Base-by-base conservation (phyloP, 92 coral and sea anemone genomes). In the Ricordea florida region DNA sequence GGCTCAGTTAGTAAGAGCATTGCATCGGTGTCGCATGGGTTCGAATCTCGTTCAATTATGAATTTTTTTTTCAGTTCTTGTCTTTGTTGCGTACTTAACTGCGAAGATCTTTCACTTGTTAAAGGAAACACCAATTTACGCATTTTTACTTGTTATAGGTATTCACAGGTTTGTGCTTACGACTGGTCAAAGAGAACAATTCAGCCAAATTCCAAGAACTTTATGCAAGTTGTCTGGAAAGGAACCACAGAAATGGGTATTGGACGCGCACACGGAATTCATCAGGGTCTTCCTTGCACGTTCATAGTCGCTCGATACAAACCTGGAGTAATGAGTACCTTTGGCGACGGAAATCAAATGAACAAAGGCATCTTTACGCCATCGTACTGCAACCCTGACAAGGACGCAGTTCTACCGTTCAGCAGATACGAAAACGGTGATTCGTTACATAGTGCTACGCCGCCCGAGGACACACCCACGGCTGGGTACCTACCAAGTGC, bases 161-260 rank as follows among this genome's bases (percentile, higher is more conserved):
- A 94, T 38, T 86, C 84, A 13, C 92, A 94, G 46, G 97, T 94
- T 0, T 94, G 98, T 43, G 80, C 42, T 10, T 91, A 81, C 53
- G 86, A 94, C 62, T 91, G 93, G 83, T 82, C 32, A 32, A 83
- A 83, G 60, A 70, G 76, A 31, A 62, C 90, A 4, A 63, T 85
- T 64, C 93, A 86, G 23, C 82, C 74, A 37, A 88, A 87, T 1
- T 83, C 94, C 10, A 92, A 96, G 10, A 92, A 88, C 48, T 94
- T 94, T 68, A 78, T 89, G 34, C 97, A 88, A 53, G 53, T 94
- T 16, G 77, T 91, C 9, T 94, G 97, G 97, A 94, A 91, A 59
- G 82, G 87, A 3, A 85, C 91, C 15, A 65, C 59, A 3, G 87
- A 81, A 27, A 36, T 91, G 18, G 98, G 98, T 0, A 74, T 94